Percentiles rank a stretch among this genome's conserved stretches.
These are phyloP conservation scores for Chirona hameri DNA, from an alignment of 2,888 invertebrate genomes.

Conservation along the genomic window DNA sequence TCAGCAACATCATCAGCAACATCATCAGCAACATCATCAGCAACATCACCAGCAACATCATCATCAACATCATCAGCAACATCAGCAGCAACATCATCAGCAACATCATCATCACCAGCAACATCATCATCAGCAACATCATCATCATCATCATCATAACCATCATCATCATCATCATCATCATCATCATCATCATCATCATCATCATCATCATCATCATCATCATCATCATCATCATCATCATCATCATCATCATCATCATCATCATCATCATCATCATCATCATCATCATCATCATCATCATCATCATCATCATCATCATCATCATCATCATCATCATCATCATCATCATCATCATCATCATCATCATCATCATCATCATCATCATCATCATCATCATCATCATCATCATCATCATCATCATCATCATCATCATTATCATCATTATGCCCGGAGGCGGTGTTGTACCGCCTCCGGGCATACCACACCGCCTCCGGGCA, in stretches of 20 bases:
- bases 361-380: not conserved
- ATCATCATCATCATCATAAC: too few relatives aligned
- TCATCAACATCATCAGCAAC: too few relatives aligned
- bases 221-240: not conserved
- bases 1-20: too few relatives aligned
- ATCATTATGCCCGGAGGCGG: not conserved
- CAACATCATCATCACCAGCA: too few relatives aligned
- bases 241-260: not conserved
- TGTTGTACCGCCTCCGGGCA: too few relatives aligned
- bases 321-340: not conserved
- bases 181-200: slow-evolving; percentile 22
- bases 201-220: slow-evolving; percentile 3
- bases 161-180: slow-evolving; percentile 22
- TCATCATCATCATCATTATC: not conserved
- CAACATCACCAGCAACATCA: too few relatives aligned
- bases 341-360: not conserved
- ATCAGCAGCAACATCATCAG: too few relatives aligned
- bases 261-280: slow-evolving; percentile 22
- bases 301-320: not conserved
- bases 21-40: too few relatives aligned
- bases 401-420: not conserved
- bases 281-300: slow-evolving; percentile 12
- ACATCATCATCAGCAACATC: too few relatives aligned
- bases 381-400: not conserved
- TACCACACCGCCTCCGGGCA: too few relatives aligned